Base-by-base conservation (phyloP, 2,888 invertebrate species). In the Agriopis aurantiaria region DNA sequence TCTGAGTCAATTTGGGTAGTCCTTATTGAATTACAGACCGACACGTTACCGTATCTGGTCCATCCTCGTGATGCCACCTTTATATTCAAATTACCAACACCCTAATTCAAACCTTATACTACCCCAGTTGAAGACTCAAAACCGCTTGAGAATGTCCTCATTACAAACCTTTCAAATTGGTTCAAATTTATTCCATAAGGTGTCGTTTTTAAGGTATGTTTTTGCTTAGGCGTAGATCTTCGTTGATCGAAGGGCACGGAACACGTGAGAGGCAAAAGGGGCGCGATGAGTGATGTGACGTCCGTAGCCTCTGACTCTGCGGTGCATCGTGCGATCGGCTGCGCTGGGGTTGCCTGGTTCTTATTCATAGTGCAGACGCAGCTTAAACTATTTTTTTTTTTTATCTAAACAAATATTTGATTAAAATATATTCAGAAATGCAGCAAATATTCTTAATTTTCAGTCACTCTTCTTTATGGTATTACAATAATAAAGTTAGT, bases 11-110 rank as follows among this genome's bases (percentile, higher is more conserved):
- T 91, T 92, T 91, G 85, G 91, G 89, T 85, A 87, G 88, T 86
- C 91, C 90, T 93, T 91, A 93, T 92, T 92, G 89, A 92, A 91
- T 93, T 92, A 92, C 90, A 86, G 83, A 82, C 91, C 87, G 85
- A 89, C 91, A 92, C 91, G 87, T 92, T 91, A 89, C 88, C 82
- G 81, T 74, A 77, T 79, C 82, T 79, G 78, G 84, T 81, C 82
- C 81, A 81, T 79, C 72, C 62, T 71, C 76, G 75, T 78, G 80
- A 79, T 63, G 55, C 56, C 69, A 57, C 60, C 61, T 71, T 52
- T 59, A 68, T 68, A 66, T 62, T 68, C 41, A 14, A 48, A 69
- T 43, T 12, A 49, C 8, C 40, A 14, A 17, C 72, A 77, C 1
- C 41, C 46, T 23, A 78, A 79, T 72, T 64, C 41, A 43, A 65